Evolutionary conservation across 2,888 invertebrate species (phyloP).

Genomic region (Cephalotes varians): DNA sequence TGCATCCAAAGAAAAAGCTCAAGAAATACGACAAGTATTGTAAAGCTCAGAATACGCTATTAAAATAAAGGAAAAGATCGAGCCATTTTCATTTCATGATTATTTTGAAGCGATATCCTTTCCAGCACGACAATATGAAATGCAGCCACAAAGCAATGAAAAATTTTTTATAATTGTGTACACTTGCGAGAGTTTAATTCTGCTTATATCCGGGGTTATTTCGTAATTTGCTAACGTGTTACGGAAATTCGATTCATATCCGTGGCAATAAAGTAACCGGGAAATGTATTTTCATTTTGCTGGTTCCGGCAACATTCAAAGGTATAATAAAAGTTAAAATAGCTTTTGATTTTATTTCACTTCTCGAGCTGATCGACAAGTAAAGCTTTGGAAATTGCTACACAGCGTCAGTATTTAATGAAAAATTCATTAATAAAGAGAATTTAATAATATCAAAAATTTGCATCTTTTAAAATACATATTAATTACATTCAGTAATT

Average conservation of each 20-base stretch:
- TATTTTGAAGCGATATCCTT: background rate
- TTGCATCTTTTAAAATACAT: background rate
- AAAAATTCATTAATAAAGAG: background rate
- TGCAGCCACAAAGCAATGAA: background rate
- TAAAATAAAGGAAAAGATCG: background rate
- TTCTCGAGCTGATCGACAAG: background rate
- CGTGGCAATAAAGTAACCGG: background rate
- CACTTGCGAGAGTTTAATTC: background rate
- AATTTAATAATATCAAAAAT: background rate
- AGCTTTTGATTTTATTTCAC: slow-evolving; percentile 3
- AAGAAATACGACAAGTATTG: slow-evolving; percentile 1
- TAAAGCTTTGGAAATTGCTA: background rate
- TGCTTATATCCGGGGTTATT: background rate
- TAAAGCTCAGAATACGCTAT: background rate
- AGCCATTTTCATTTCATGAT: slow-evolving; percentile 2
- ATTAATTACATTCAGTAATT: background rate
- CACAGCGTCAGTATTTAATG: background rate
- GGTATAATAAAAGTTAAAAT: slow-evolving; percentile 2
- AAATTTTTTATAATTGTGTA: slow-evolving; percentile 1
- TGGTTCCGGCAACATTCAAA: background rate
- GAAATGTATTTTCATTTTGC: slow-evolving; percentile 2
- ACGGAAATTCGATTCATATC: slow-evolving; percentile 18
- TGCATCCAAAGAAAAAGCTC: background rate
- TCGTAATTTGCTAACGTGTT: slow-evolving; percentile 12
- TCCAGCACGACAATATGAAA: background rate